A percentile compares a stretch with the other conserved stretches of the same genome.
These are phyloP conservation scores for Oryzias woworae DNA, from an alignment of 2,113 vertebrate species.

Conservation along the genomic window DNA sequence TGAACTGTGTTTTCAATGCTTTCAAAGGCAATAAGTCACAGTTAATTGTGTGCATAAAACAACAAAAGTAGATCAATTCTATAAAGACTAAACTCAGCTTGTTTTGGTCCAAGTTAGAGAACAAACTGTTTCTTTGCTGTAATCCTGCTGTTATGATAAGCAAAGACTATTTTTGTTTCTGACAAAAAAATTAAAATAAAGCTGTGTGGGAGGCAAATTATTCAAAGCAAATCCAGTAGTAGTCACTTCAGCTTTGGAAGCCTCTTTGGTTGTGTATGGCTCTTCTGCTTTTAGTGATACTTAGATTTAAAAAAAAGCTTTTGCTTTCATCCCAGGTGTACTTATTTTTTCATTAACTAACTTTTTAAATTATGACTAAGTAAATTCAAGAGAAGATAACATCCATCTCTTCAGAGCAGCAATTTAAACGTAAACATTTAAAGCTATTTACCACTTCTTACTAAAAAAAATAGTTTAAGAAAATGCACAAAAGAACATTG, in stretches of 20 bases:
- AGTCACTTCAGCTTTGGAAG: conserved; percentile 24
- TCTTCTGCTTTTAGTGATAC: conserved; percentile 6
- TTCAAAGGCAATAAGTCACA: no score
- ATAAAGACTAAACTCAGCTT: conserved; percentile 9
- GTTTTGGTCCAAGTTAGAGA: conserved; percentile 21
- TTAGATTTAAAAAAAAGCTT: conserved; percentile 14
- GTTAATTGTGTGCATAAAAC: no score
- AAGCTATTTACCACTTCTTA: no score
- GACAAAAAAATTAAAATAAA: conserved; percentile 45
- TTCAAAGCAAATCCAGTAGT: conserved; percentile 37
- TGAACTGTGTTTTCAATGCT: no score
- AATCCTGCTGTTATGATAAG: conserved; percentile 22
- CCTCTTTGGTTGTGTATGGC: conserved; percentile 32
- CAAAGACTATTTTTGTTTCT: conserved; percentile 28
- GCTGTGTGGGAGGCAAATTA: conserved; percentile 42
- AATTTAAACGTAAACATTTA: no score
- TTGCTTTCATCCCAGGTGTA: conserved; percentile 6
- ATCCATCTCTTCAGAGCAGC: no score
- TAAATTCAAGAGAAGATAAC: no score
- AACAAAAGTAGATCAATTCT: no score
- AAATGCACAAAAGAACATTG: no score
- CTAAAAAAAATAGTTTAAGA: no score
- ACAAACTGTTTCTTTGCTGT: conserved; percentile 27
- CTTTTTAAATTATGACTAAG: conserved; percentile 5
- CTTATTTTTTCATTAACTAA: conserved; percentile 22